Base-by-base conservation (phyloP, 2,113 vertebrate genomes). In the Platanista minor region DNA sequence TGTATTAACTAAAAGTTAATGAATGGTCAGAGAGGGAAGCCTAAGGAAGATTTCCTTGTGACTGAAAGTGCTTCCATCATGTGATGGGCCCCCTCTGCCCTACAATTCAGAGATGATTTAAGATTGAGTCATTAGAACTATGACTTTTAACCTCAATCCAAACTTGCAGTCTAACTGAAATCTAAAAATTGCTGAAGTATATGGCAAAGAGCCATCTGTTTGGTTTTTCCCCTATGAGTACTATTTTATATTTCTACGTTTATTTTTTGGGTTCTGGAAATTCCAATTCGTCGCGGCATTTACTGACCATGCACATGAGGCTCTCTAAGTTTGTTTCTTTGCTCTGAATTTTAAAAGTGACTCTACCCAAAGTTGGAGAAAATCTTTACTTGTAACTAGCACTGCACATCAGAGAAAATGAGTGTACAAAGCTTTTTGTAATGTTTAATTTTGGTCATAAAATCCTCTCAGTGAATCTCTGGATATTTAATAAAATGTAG, bases 401-500 rank as follows among this genome's bases (percentile, higher is more conserved):
- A 85, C 14, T 86, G 39, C 6, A 90, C 74, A 46, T 81, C 8
- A 74, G 52, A 96, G 13, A 85, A 87, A 93, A 69, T 64, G n/a
- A 81, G 74, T 78, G 7, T 46, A 54, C 23, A 67, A 72, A 74
- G 7, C 29, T 75, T 82, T 75, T 57, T 62, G 20, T 75, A 67
- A 41, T 67, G 23, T 90, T 93, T 96, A 33, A 75, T 52, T 81
- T 75, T 1, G 4, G 18, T 61, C 20, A 82, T 75, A 82, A 90
- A 87, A 75, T 75, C 49, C 3, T 57, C 46, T 93, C 31, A 93
- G 39, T 87, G 62, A 52, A 62, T 64, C n/a, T 93, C 46, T 85
- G 33, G 46, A 66, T 95, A 87, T 75, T 90, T 95, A 85, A 69
- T 52, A 84, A 92, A 86, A 75, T 69, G n/a, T 43, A 80, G 18